Evolutionary conservation across 1,140 invertebrate genomes (phyloP).

Genomic region (Apis dorsata): DNA sequence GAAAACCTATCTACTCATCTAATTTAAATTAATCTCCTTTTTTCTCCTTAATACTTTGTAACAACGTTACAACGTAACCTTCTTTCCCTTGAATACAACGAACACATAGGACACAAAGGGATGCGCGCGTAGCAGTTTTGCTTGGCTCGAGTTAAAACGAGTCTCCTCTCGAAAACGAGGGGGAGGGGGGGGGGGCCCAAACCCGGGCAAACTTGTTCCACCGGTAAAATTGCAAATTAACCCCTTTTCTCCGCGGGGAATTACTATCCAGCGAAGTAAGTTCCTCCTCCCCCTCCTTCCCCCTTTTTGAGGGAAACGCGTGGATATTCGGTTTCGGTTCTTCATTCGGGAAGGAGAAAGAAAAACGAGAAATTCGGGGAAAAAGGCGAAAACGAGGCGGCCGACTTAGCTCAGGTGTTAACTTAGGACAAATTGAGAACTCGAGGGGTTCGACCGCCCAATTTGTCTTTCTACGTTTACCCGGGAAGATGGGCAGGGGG

Average conservation of each 20-base stretch:
- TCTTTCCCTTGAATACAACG: neutral
- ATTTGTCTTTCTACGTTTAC: constrained; percentile 56
- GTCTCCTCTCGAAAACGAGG: neutral
- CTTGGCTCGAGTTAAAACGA: neutral
- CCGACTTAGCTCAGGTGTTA: constrained; percentile 48
- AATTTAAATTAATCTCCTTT: neutral
- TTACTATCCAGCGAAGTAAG: constrained; percentile 5
- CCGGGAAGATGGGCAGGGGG: neutral
- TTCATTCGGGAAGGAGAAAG: constrained; percentile 21
- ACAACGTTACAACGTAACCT: neutral
- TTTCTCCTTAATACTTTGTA: neutral
- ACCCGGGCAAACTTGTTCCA: neutral
- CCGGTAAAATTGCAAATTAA: constrained; percentile 25
- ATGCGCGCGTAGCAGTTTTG: neutral
- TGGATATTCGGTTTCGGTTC: constrained; percentile 8
- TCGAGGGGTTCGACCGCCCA: constrained; percentile 49
- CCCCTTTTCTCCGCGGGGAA: neutral
- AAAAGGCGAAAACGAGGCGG: constrained; percentile 6
- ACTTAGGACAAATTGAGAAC: constrained; percentile 68
- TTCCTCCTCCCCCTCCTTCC: neutral
- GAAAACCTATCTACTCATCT: no score
- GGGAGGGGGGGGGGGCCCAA: no score
- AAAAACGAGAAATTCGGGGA: constrained; percentile 32
- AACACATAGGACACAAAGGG: neutral
- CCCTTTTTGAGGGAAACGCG: neutral